These are phyloP conservation scores for Dugesia japonica DNA, from an alignment of 2,888 invertebrate species.

Conservation along the genomic window DNA sequence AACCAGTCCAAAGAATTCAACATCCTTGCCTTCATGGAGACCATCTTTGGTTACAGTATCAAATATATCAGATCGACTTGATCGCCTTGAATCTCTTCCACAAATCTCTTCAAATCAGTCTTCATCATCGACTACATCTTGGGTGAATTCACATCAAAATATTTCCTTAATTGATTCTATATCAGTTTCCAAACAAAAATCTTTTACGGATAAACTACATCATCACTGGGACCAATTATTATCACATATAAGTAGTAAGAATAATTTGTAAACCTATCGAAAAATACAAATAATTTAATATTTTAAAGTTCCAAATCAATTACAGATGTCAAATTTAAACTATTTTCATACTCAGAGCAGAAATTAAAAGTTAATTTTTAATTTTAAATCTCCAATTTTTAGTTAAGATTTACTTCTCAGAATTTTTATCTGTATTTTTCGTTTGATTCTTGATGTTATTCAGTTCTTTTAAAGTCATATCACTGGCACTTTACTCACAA, in stretches of 20 bases:
- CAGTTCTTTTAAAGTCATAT: no score
- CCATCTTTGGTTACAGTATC: not conserved
- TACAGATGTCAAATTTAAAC: no score
- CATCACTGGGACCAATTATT: slow-evolving; percentile 3
- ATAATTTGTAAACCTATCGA: no score
- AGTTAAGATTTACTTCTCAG: no score
- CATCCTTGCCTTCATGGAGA: not conserved
- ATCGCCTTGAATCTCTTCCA: not conserved
- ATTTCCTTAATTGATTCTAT: not conserved
- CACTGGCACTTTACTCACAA: no score
- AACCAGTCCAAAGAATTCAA: not conserved
- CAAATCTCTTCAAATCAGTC: not conserved
- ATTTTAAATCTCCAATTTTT: no score
- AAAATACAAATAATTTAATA: no score
- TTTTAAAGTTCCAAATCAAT: no score
- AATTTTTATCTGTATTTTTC: no score
- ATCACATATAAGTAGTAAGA: slow-evolving; percentile 5
- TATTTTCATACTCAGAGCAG: no score
- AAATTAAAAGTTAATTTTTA: no score
- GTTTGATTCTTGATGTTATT: no score
- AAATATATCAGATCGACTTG: not conserved
- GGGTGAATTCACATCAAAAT: slow-evolving; percentile 3
- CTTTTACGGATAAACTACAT: not conserved
- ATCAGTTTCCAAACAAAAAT: not conserved
- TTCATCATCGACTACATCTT: not conserved